Conservation (phyloP, 2,888 invertebrate genomes). For the Metalampra italica region DNA sequence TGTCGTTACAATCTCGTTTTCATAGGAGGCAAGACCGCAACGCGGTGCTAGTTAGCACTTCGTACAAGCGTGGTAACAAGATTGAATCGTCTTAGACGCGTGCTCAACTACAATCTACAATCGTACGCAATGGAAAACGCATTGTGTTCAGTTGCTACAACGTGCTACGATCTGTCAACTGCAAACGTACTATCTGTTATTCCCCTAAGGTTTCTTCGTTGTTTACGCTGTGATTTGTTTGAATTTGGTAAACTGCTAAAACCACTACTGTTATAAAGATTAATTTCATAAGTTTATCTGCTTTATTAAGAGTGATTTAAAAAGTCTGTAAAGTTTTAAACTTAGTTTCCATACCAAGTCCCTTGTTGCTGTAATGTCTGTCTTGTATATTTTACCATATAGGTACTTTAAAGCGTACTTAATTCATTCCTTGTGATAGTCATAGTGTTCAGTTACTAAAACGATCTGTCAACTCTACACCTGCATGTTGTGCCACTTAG, state of each 20-base stretch:
- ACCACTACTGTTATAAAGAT: too few relatives aligned
- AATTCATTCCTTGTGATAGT: too few relatives aligned
- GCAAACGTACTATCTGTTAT: neutral
- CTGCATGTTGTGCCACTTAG: too few relatives aligned
- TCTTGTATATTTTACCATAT: neutral
- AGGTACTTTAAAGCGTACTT: neutral
- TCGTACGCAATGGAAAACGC: slow-evolving; percentile 14
- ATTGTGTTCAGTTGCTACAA: slow-evolving; percentile 22
- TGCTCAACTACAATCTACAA: slow-evolving; percentile 25
- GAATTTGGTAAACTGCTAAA: slow-evolving; percentile 7
- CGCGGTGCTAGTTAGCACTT: slow-evolving; percentile 25
- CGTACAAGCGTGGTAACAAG: slow-evolving; percentile 19
- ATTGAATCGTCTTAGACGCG: slow-evolving; percentile 29
- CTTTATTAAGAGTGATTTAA: too few relatives aligned
- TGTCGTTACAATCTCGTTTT: slow-evolving; percentile 31
- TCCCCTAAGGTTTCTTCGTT: slow-evolving; percentile 2
- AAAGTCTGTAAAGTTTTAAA: too few relatives aligned
- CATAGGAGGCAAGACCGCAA: slow-evolving; percentile 25
- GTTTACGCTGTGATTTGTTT: slow-evolving; percentile 2
- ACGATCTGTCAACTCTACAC: too few relatives aligned
- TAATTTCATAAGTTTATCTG: slow-evolving; percentile 5
- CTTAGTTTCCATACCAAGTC: too few relatives aligned
- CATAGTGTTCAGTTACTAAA: too few relatives aligned
- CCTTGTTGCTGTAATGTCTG: too few relatives aligned
- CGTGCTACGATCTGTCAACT: slow-evolving; percentile 21